Evolutionary conservation across 2,797 vertebrate species (phyloP), one percentile per base, ranked within the genome.

Genomic region (Pseudochirops cupreus): DNA sequence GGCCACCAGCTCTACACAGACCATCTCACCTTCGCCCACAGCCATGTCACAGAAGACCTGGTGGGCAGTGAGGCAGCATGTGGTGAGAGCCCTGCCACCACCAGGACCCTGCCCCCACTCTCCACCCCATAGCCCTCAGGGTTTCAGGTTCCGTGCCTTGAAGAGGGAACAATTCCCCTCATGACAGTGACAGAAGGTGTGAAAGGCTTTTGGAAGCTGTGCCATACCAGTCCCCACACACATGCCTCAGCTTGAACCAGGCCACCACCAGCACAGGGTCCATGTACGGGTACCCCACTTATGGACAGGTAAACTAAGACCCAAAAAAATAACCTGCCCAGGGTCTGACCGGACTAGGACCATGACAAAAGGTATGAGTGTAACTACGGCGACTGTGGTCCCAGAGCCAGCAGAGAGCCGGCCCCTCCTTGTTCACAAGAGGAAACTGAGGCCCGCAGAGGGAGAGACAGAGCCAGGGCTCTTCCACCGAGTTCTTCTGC

Each of bases 31-130:
- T 98, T 99, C 99, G 4, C 99, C 99, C 33, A 99, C 99, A 0
- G 99, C 99, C 99, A 99, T 99, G 97, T 99, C 99, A 0, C 99
- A 99, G 98, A 99, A 99, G 92, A 99, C 99, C 99, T 99, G 97
- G 39, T 93, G 12, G 93, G 10, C 0, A 3, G n/a, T 0, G 24
- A 39, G 0, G 0, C 9, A 3, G 24, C 3, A 16, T 4, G 3
- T n/a, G 39, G 1, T 2, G 0, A 0, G 5, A 62, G 0, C 53
- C 14, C 18, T 13, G 1, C 9, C 24, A 3, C 1, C 5, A 0
- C 26, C 90, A 18, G 0, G 0, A n/a, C 29, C 54, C 0, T 1
- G 56, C 21, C 29, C 33, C 59, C 0, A 16, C 5, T 4, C 46
- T 1, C 7, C 0, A 24, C 57, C 26, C 26, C 9, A 7, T 12